Percentiles rank a stretch among this genome's conserved stretches.
Conservation (phyloP, 1,140 invertebrate genomes). For the Maniola jurtina region DNA sequence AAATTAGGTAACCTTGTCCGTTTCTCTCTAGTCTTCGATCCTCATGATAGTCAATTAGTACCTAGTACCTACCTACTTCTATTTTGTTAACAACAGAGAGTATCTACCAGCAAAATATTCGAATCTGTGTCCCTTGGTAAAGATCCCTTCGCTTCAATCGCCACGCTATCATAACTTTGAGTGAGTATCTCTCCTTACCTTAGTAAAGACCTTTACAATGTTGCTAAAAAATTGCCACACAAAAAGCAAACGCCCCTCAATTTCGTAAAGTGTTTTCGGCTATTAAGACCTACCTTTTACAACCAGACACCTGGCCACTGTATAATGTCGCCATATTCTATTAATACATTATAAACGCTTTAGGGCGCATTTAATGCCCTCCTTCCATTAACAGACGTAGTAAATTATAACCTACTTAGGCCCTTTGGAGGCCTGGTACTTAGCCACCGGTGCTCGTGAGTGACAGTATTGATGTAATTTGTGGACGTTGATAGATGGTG, state of each 20-base stretch:
- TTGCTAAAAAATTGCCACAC: slow-evolving; percentile 17
- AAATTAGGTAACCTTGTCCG: too few relatives aligned
- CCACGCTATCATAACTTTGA: too few relatives aligned
- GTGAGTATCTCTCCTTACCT: too few relatives aligned
- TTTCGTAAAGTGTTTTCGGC: slow-evolving; percentile 43
- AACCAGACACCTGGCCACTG: slow-evolving; percentile 53
- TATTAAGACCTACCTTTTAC: slow-evolving; percentile 51
- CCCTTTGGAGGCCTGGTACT: slow-evolving; percentile 53
- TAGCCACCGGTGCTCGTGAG: slow-evolving; percentile 35
- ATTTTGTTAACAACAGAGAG: too few relatives aligned
- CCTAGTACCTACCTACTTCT: too few relatives aligned
- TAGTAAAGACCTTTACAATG: too few relatives aligned
- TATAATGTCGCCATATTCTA: slow-evolving; percentile 50
- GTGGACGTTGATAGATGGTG: slow-evolving; percentile 29
- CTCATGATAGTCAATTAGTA: too few relatives aligned
- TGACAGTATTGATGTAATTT: slow-evolving; percentile 40
- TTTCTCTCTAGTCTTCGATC: too few relatives aligned
- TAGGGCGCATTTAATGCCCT: slow-evolving; percentile 60
- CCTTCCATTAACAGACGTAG: slow-evolving; percentile 65
- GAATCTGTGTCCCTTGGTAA: too few relatives aligned
- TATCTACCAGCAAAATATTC: too few relatives aligned
- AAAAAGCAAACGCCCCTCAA: slow-evolving; percentile 38
- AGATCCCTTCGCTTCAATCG: too few relatives aligned
- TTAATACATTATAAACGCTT: slow-evolving; percentile 65
- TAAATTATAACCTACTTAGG: slow-evolving; percentile 69